Evolutionary conservation across 2,113 vertebrate species (phyloP).

Genomic region (Coturnix japonica): DNA sequence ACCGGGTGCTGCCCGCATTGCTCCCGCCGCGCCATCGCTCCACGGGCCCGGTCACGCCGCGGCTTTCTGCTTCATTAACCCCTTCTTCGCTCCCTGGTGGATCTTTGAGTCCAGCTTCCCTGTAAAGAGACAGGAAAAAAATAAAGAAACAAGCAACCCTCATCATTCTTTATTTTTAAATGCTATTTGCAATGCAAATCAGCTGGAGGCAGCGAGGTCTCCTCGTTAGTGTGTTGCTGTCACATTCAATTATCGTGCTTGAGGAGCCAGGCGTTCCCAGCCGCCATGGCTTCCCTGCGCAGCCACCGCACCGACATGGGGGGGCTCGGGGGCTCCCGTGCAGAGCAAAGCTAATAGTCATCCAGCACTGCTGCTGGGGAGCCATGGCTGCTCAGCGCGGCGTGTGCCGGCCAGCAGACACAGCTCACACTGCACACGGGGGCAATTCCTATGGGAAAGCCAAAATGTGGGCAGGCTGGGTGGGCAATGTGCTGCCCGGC

Average conservation of each 20-base stretch:
- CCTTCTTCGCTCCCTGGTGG: conserved; percentile 97
- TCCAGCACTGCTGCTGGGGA: conserved; percentile 1
- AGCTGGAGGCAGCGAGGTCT: conserved; percentile 70
- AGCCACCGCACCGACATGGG: conserved; percentile 41
- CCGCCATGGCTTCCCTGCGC: conserved; percentile 21
- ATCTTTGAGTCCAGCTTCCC: conserved; percentile 96
- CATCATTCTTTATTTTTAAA: conserved; percentile 72
- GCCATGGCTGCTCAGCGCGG: background rate
- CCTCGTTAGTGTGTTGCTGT: conserved; percentile 75
- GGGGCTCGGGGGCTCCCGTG: background rate
- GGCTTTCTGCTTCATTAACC: conserved; percentile 88
- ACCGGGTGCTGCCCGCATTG: background rate
- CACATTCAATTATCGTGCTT: conserved; percentile 77
- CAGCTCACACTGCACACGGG: too few relatives aligned
- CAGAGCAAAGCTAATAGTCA: conserved; percentile 32
- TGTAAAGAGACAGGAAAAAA: conserved; percentile 45
- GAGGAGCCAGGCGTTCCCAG: conserved; percentile 68
- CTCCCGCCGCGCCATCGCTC: too few relatives aligned
- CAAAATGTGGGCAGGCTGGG: fast-evolving
- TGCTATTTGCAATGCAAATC: conserved; percentile 81
- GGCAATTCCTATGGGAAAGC: background rate
- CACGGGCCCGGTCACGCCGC: conserved; percentile 6
- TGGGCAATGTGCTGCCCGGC: fast-evolving
- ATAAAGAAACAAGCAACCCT: conserved; percentile 6
- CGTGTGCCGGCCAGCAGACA: background rate